Percentiles rank a stretch among this genome's conserved stretches.
These are phyloP conservation scores for Chlorodrepanis virens DNA, from an alignment of 2,113 vertebrate genomes.

Conservation along the genomic window DNA sequence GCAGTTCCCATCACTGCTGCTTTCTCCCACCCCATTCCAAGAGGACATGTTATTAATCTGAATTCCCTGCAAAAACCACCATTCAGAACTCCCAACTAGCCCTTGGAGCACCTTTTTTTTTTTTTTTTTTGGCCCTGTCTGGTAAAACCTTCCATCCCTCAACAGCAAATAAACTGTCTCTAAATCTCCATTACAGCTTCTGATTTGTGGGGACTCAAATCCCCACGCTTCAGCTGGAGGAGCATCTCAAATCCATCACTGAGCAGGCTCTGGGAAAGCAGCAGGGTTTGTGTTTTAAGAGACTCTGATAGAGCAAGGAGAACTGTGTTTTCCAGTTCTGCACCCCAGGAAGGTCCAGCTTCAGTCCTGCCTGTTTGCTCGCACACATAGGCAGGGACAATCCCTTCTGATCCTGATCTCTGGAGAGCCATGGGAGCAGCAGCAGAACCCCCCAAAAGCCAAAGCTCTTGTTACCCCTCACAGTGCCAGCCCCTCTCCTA, in stretches of 20 bases:
- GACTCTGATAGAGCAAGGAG: fast-evolving
- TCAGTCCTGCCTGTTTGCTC: not conserved
- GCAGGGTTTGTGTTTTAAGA: not conserved
- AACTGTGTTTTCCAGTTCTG: not conserved
- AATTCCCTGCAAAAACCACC: not conserved
- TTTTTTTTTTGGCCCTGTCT: not conserved
- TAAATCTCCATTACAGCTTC: not conserved
- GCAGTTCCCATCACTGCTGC: not conserved
- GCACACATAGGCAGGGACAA: fast-evolving
- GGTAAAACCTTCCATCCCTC: not conserved
- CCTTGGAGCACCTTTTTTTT: not conserved
- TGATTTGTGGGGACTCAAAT: not conserved
- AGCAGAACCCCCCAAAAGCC: not conserved
- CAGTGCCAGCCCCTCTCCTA: not conserved
- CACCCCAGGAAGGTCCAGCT: not conserved
- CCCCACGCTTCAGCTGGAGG: not conserved
- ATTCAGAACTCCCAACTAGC: not conserved
- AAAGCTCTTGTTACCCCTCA: not conserved
- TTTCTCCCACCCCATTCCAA: not conserved
- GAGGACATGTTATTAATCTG: not conserved
- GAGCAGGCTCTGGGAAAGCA: not conserved
- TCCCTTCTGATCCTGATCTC: not conserved
- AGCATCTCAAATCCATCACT: not conserved
- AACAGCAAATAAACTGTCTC: not conserved
- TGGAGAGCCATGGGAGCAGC: fast-evolving